A percentile compares a stretch with the other conserved stretches of the same genome.
Conservation (phyloP, 2,113 vertebrate species). For the Rhea americana region DNA sequence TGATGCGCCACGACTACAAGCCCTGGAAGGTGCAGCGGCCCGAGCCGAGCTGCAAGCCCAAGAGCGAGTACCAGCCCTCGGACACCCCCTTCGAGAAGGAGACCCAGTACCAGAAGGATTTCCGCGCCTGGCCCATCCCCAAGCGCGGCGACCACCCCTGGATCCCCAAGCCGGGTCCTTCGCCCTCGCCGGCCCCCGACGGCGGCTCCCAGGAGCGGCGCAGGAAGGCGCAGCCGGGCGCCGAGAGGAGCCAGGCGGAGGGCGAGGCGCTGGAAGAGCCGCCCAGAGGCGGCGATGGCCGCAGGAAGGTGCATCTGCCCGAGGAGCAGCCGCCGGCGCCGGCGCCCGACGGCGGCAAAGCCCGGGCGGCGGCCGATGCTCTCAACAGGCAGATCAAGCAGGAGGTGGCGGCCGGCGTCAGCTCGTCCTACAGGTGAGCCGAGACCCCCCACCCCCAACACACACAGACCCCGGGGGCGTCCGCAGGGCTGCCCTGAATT, state of each 20-base stretch:
- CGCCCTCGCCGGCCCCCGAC: conserved; percentile 15
- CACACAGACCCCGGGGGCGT: too few species aligned
- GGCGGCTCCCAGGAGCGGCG: conserved; percentile 58
- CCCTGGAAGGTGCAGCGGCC: conserved; percentile 90
- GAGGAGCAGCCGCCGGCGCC: conserved; percentile 25
- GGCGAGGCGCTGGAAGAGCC: neutral
- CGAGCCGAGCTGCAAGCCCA: conserved; percentile 93
- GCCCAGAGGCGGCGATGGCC: conserved; percentile 28
- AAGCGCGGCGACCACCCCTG: conserved; percentile 92
- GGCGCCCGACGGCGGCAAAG: conserved; percentile 68
- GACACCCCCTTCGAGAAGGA: conserved; percentile 91
- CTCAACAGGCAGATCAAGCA: conserved; percentile 92
- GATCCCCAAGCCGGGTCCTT: conserved; percentile 86
- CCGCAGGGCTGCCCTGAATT: too few species aligned
- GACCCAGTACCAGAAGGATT: conserved; percentile 98
- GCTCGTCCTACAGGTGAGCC: conserved; percentile 90
- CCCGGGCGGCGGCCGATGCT: conserved; percentile 85
- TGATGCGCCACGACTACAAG: conserved; percentile 95
- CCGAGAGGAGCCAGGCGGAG: conserved; percentile 4
- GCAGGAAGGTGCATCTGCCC: conserved; percentile 44
- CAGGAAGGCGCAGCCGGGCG: neutral
- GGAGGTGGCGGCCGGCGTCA: conserved; percentile 80
- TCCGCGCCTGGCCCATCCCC: conserved; percentile 91
- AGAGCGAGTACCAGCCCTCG: conserved; percentile 89
- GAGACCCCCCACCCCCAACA: too few species aligned